A percentile compares a stretch with the other conserved stretches of the same genome.
phyloP scores from a whole-genome alignment of 2,888 invertebrate genomes.

The Heliconius charithonia region DNA sequence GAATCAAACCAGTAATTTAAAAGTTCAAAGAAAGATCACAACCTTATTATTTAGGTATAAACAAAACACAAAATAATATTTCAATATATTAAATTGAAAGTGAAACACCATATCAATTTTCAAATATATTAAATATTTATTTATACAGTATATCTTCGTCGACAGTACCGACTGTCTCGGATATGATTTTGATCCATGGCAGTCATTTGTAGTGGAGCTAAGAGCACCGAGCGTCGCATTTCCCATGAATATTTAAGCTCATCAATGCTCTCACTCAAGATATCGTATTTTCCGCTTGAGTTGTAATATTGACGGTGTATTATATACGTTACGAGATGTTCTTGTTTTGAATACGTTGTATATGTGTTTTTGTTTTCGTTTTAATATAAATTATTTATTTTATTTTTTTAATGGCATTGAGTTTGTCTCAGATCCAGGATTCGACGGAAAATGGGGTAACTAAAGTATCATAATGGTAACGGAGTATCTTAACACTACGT shows the following conservation, averaged over 20 bases:
- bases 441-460: too few relatives aligned
- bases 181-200: slow-evolving; percentile 58
- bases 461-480: neutral
- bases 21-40: too few relatives aligned
- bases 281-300: slow-evolving; percentile 77
- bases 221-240: slow-evolving; percentile 51
- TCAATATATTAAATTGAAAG: slow-evolving; percentile 30
- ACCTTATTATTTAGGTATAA: too few relatives aligned
- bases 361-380: neutral
- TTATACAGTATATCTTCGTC: slow-evolving; percentile 44
- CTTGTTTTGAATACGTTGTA: neutral
- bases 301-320: slow-evolving; percentile 62
- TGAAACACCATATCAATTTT: slow-evolving; percentile 42
- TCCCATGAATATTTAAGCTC: slow-evolving; percentile 79
- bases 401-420: neutral
- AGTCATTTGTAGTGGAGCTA: slow-evolving; percentile 66
- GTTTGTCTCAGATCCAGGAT: neutral
- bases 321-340: slow-evolving; percentile 47
- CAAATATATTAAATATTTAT: slow-evolving; percentile 40
- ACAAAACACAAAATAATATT: too few relatives aligned
- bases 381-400: neutral
- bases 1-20: too few relatives aligned
- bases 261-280: slow-evolving; percentile 76
- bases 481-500: too few relatives aligned
- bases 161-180: slow-evolving; percentile 38